These are phyloP conservation scores for Archips xylosteana DNA, from an alignment of 2,888 invertebrate genomes.

Conservation along the genomic window DNA sequence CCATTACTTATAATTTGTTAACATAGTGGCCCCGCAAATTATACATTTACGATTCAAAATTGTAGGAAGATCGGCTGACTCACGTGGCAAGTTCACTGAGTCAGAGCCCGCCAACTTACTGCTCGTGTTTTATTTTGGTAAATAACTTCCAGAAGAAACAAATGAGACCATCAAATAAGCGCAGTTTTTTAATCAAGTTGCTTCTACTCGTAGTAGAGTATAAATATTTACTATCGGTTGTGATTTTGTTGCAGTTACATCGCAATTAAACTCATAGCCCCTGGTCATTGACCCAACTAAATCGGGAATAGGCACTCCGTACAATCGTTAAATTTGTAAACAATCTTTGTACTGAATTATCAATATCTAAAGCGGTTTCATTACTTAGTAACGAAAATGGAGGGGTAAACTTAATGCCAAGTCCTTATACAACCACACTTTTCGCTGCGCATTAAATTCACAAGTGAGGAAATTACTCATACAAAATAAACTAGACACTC, in stretches of 20 bases:
- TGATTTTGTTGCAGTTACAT: constrained; percentile 5
- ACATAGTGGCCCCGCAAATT: no score
- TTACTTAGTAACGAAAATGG: constrained; percentile 2
- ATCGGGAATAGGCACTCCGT: constrained; percentile 9
- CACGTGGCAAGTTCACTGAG: background rate
- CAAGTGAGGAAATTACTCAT: no score
- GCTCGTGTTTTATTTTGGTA: background rate
- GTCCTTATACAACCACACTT: background rate
- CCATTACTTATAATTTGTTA: no score
- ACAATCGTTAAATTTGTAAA: constrained; percentile 19
- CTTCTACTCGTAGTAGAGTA: background rate
- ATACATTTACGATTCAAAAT: background rate
- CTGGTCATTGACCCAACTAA: constrained; percentile 26
- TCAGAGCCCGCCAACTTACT: background rate
- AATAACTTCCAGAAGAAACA: background rate
- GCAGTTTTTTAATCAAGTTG: background rate
- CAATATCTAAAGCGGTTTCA: constrained; percentile 6
- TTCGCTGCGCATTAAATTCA: background rate
- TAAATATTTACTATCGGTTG: background rate
- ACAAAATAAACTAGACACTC: no score
- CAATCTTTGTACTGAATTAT: constrained; percentile 10
- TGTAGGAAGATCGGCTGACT: background rate
- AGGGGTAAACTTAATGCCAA: background rate
- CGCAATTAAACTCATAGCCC: background rate
- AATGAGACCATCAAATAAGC: background rate